A percentile compares a stretch with the other conserved stretches of the same genome.
These are phyloP conservation scores for Atta texana DNA, from an alignment of 1,140 invertebrate genomes.

Conservation along the genomic window DNA sequence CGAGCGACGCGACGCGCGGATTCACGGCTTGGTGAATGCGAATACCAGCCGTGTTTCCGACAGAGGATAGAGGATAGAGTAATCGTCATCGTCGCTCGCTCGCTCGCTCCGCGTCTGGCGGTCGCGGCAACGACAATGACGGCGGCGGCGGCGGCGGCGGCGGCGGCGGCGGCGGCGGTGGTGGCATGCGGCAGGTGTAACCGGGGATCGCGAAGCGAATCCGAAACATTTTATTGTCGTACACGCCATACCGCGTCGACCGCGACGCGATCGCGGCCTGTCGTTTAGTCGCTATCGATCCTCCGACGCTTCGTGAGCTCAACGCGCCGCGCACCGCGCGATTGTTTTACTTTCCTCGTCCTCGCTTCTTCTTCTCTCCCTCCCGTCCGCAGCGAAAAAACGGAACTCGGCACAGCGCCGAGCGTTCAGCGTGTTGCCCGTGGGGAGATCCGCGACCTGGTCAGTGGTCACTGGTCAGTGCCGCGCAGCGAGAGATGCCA, in stretches of 20 bases:
- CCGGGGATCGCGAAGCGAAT: constrained; percentile 72
- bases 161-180: not conserved
- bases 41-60: constrained; percentile 61
- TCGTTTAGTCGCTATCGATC: constrained; percentile 67
- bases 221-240: constrained; percentile 74
- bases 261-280: constrained; percentile 58
- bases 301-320: constrained; percentile 22
- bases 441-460: not conserved
- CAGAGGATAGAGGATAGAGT: constrained; percentile 70
- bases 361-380: not conserved
- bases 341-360: not conserved
- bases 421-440: too few species aligned
- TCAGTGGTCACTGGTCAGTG: not conserved
- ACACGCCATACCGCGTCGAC: constrained; percentile 26
- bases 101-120: constrained; percentile 34
- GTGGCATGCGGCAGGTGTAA: constrained; percentile 66
- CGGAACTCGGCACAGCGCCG: not conserved
- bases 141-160: not conserved
- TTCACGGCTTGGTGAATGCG: constrained; percentile 76
- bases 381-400: constrained; percentile 5
- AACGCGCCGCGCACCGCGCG: not conserved
- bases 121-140: not conserved
- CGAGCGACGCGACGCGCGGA: constrained; percentile 58
- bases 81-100: constrained; percentile 63
- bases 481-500: constrained; percentile 1